phyloP scores from a whole-genome alignment of 1,140 invertebrate species.

The Drosophila insularis region DNA sequence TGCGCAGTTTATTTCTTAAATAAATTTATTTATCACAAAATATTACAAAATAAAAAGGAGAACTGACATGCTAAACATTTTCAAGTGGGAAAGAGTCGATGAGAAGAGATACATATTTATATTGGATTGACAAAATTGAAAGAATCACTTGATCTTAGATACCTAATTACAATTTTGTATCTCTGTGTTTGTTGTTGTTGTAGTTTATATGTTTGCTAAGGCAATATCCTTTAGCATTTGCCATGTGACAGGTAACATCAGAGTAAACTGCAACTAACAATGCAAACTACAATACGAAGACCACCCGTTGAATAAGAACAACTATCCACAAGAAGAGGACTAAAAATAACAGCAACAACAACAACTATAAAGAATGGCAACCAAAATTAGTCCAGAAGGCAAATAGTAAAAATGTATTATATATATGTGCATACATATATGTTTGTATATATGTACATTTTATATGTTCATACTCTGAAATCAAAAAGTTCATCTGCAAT shows the following conservation, averaged over 20 bases:
- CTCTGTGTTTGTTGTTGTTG: too few species aligned
- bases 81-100: too few species aligned
- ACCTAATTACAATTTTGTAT: too few species aligned
- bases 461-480: background rate
- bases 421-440: constrained; percentile 52
- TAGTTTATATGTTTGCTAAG: too few species aligned
- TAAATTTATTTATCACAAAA: too few species aligned
- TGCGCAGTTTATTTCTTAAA: too few species aligned
- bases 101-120: too few species aligned
- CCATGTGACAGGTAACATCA: constrained; percentile 4
- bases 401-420: constrained; percentile 68
- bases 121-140: too few species aligned
- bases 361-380: constrained; percentile 18
- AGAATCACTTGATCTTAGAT: too few species aligned
- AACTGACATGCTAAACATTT: too few species aligned
- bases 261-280: background rate
- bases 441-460: background rate
- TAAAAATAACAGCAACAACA: constrained; percentile 18
- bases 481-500: too few species aligned
- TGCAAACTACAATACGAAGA: constrained; percentile 37
- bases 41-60: too few species aligned
- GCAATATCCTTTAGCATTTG: background rate
- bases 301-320: constrained; percentile 46
- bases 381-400: constrained; percentile 39
- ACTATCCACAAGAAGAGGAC: constrained; percentile 2